phyloP scores from a whole-genome alignment of 1,140 invertebrate genomes.

The Camponotus floridanus region DNA sequence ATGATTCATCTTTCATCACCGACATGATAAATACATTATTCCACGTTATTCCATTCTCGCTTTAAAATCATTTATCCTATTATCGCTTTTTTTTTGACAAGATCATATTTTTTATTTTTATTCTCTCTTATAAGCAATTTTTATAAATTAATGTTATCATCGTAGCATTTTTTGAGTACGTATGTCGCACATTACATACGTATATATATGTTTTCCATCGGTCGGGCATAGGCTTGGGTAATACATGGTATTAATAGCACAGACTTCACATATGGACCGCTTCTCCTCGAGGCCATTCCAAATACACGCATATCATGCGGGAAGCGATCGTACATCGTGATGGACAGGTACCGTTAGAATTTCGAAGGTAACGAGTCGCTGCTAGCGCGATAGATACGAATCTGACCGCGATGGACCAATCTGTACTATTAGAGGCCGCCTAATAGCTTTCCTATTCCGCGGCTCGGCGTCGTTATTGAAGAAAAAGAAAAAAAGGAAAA shows the following conservation, averaged over 20 bases:
- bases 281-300: constrained; percentile 1
- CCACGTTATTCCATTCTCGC: neutral
- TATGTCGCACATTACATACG: neutral
- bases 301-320: constrained; percentile 7
- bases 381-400: constrained; percentile 62
- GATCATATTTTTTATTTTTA: neutral
- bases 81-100: neutral
- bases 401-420: constrained; percentile 60
- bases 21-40: constrained; percentile 26
- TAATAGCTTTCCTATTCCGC: constrained; percentile 66
- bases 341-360: constrained; percentile 72
- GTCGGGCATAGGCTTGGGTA: neutral
- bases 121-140: neutral
- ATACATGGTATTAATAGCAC: constrained; percentile 13
- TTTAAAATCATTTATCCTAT: constrained; percentile 14
- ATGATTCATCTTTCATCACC: neutral
- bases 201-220: neutral
- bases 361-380: constrained; percentile 59
- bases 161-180: neutral
- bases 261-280: neutral
- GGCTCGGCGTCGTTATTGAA: neutral
- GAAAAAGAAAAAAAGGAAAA: neutral
- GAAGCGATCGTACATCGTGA: constrained; percentile 54
- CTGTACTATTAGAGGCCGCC: constrained; percentile 59
- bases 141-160: constrained; percentile 16